phyloP scores from a whole-genome alignment of 1,140 invertebrate genomes.

The Glomeris maerens region DNA sequence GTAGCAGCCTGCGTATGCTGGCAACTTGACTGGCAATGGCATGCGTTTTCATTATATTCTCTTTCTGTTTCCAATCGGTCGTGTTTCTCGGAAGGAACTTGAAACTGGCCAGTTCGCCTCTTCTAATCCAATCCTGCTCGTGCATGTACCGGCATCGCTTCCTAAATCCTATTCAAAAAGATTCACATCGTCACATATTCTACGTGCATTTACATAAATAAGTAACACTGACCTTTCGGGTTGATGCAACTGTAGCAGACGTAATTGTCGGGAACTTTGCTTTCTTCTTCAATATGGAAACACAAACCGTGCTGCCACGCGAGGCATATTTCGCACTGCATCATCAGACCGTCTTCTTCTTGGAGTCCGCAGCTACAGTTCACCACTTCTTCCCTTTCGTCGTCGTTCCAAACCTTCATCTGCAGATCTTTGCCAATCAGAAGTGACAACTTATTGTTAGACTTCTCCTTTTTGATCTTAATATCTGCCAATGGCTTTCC shows the following conservation, averaged over 20 bases:
- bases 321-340: constrained; percentile 81
- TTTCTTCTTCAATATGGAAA: constrained; percentile 62
- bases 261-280: constrained; percentile 75
- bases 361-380: constrained; percentile 66
- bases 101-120: constrained; percentile 53
- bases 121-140: constrained; percentile 74
- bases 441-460: constrained; percentile 14
- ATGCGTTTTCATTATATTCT: constrained; percentile 19
- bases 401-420: constrained; percentile 13
- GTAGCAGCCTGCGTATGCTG: constrained; percentile 20
- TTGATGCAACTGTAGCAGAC: constrained; percentile 72
- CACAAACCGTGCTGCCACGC: constrained; percentile 89
- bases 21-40: constrained; percentile 20
- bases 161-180: constrained; percentile 25
- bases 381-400: constrained; percentile 53
- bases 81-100: constrained; percentile 19
- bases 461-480: constrained; percentile 11
- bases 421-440: no score
- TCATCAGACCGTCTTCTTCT: constrained; percentile 87
- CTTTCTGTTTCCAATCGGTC: constrained; percentile 5
- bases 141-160: constrained; percentile 57
- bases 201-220: neutral
- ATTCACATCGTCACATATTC: constrained; percentile 2
- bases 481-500: neutral
- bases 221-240: constrained; percentile 35